Percentiles rank a stretch among this genome's conserved stretches.
These are phyloP conservation scores for Petrolisthes cinctipes DNA, from an alignment of 2,888 invertebrate genomes.

Conservation along the genomic window DNA sequence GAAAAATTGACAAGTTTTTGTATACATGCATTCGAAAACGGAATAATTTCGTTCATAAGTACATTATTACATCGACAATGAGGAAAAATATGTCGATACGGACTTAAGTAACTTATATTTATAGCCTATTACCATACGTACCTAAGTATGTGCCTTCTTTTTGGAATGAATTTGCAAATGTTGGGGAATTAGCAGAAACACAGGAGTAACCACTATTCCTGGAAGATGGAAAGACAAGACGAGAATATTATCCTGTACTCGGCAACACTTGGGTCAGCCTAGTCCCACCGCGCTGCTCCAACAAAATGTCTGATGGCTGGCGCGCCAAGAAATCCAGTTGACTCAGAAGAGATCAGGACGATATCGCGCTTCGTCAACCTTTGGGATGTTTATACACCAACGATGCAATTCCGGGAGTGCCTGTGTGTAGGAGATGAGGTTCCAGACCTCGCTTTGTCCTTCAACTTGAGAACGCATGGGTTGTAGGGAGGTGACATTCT, in stretches of 20 bases:
- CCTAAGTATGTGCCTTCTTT: not conserved
- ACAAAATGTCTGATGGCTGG: conserved; percentile 36
- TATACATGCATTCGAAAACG: too few relatives aligned
- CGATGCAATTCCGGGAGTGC: conserved; percentile 28
- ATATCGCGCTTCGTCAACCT: conserved; percentile 29
- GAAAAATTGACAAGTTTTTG: too few relatives aligned
- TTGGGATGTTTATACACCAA: conserved; percentile 19
- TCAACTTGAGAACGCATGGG: not conserved
- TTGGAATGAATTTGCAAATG: not conserved
- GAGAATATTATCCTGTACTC: not conserved
- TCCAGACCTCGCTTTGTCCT: conserved; percentile 12
- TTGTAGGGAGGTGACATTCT: not conserved
- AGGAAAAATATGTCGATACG: too few relatives aligned
- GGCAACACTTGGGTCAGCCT: not conserved
- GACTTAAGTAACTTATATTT: too few relatives aligned
- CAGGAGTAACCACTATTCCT: not conserved
- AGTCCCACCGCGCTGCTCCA: conserved; percentile 13
- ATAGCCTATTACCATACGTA: not conserved
- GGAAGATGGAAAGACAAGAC: not conserved
- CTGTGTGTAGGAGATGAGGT: not conserved
- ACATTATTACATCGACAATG: too few relatives aligned
- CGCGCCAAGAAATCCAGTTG: conserved; percentile 5
- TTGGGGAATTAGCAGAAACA: not conserved
- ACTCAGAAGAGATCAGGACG: conserved; percentile 27
- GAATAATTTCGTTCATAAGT: too few relatives aligned